A percentile compares a stretch with the other conserved stretches of the same genome.
Evolutionary conservation across 2,797 vertebrate species (phyloP).

Genomic region (Sebastes umbrosus): DNA sequence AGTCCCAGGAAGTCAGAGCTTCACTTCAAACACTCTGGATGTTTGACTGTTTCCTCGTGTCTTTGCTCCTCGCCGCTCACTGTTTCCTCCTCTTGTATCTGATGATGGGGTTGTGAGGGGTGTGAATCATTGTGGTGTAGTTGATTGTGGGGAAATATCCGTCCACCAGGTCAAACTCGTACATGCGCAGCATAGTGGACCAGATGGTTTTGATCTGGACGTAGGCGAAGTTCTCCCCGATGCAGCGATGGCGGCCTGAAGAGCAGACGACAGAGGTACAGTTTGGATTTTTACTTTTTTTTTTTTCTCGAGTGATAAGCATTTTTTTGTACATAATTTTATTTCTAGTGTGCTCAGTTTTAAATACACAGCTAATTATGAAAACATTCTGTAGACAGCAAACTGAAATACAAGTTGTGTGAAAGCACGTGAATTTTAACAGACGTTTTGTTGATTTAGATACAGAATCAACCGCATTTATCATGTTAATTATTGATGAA

Average conservation of each 20-base stretch:
- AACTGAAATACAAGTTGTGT: not conserved
- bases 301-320: not conserved
- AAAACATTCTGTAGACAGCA: not conserved
- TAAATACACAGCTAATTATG: not conserved
- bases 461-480: not conserved
- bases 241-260: slow-evolving; percentile 96
- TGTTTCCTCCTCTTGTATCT: slow-evolving; percentile 86
- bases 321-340: not conserved
- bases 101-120: slow-evolving; percentile 92
- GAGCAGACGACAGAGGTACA: not conserved
- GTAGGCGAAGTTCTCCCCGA: slow-evolving; percentile 98
- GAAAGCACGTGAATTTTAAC: not conserved
- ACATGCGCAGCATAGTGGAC: slow-evolving; percentile 94
- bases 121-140: slow-evolving; percentile 99
- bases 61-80: slow-evolving; percentile 60
- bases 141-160: slow-evolving; percentile 94
- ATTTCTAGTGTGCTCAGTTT: not conserved
- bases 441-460: not conserved
- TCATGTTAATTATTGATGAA: not conserved
- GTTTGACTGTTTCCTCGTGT: not conserved
- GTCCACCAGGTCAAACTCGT: slow-evolving; percentile 91
- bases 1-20: slow-evolving; percentile 22
- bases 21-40: not conserved
- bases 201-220: slow-evolving; percentile 99
- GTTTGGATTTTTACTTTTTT: not conserved